phyloP scores from a whole-genome alignment of 2,888 invertebrate species.

The Cephus runcator region DNA sequence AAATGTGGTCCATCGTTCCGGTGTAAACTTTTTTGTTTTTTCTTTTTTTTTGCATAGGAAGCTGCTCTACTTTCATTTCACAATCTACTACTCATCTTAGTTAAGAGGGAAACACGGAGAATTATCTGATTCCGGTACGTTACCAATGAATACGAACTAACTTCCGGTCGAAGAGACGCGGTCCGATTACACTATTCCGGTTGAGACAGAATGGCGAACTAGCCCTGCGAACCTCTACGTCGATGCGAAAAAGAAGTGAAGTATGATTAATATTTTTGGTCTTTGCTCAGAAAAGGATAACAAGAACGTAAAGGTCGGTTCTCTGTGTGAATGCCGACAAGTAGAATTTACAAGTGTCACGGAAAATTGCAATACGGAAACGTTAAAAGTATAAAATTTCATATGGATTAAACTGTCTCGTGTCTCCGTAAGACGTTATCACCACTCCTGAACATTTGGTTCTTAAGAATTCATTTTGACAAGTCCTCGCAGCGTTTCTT shows the following conservation, averaged over 20 bases:
- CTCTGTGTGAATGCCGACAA: neutral
- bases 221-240: neutral
- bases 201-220: neutral
- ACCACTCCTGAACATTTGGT: neutral
- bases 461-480: neutral
- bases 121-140: neutral
- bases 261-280: neutral
- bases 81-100: neutral
- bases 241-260: neutral
- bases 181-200: neutral
- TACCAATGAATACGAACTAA: neutral
- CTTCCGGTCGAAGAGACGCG: neutral
- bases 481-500: neutral
- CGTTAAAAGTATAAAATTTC: neutral
- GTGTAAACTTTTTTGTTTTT: constrained; percentile 32
- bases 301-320: neutral
- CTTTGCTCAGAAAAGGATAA: constrained; percentile 1
- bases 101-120: neutral
- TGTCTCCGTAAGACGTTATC: neutral
- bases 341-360: neutral
- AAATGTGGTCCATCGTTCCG: constrained; percentile 52
- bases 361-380: neutral
- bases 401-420: neutral
- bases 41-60: neutral
- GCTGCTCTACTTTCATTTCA: constrained; percentile 16